Evolutionary conservation across 2,113 vertebrate species (phyloP).

Genomic region (Lagopus muta): DNA sequence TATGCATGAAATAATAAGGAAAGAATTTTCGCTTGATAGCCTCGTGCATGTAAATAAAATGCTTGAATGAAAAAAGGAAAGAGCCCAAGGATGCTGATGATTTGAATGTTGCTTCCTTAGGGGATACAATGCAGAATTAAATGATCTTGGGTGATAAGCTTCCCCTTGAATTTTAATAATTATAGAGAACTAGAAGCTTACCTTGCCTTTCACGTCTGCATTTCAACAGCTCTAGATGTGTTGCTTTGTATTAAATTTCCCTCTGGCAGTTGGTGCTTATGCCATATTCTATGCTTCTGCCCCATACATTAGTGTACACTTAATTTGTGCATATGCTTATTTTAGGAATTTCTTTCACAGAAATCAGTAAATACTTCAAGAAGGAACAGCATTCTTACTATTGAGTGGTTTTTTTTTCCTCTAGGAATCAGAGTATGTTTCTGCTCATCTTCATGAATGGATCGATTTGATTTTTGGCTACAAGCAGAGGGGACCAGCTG

Average conservation of each 20-base stretch:
- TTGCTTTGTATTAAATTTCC: background rate
- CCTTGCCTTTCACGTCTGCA: background rate
- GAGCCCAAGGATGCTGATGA: background rate
- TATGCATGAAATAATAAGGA: background rate
- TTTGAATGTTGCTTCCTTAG: background rate
- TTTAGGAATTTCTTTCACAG: background rate
- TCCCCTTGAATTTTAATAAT: background rate
- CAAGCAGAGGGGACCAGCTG: conserved; percentile 93
- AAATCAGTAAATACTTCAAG: background rate
- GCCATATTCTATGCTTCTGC: background rate
- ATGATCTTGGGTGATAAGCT: background rate
- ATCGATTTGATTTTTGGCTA: conserved; percentile 98
- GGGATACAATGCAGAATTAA: background rate
- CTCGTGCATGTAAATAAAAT: background rate
- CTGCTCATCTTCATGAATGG: conserved; percentile 97
- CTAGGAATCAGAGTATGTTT: conserved; percentile 95
- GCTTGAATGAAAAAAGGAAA: background rate
- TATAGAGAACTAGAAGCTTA: background rate
- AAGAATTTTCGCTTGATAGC: background rate
- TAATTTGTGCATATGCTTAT: background rate
- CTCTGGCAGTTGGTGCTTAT: background rate
- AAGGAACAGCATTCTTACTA: background rate
- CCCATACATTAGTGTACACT: background rate
- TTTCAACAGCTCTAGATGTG: background rate
- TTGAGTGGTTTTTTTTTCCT: background rate